Evolutionary conservation across 2,113 vertebrate species (phyloP).

Genomic region (Parus major): DNA sequence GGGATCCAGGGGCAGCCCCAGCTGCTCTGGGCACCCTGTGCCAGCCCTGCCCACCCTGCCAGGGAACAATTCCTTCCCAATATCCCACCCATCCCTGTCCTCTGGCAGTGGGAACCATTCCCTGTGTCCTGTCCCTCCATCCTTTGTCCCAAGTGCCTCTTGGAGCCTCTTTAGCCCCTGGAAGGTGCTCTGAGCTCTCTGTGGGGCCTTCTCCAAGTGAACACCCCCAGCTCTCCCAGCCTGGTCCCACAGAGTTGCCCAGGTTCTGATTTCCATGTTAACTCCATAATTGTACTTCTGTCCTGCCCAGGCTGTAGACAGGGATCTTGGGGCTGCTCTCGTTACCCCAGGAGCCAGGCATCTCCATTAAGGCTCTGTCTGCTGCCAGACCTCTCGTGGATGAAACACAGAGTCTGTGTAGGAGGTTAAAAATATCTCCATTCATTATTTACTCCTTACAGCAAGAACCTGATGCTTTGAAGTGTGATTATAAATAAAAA

Average conservation of each 20-base stretch:
- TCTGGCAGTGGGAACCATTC: background rate
- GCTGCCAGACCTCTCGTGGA: background rate
- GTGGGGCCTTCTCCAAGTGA: background rate
- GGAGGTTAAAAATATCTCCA: conserved; percentile 49
- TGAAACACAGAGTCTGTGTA: background rate
- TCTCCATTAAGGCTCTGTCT: background rate
- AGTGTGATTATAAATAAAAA: conserved; percentile 32
- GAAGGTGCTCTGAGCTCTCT: background rate
- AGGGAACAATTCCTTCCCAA: background rate
- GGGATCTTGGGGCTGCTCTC: background rate
- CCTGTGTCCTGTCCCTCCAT: background rate
- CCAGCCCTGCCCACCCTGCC: accelerated
- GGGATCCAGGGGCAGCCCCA: background rate
- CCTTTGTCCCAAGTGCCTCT: background rate
- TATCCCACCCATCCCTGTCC: background rate
- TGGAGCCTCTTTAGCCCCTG: background rate
- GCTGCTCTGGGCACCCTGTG: background rate
- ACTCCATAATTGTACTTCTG: background rate
- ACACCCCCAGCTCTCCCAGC: background rate
- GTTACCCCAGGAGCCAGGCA: background rate
- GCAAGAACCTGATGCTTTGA: conserved; percentile 38
- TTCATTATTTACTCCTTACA: conserved; percentile 39
- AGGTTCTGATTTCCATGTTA: background rate
- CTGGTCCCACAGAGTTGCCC: background rate
- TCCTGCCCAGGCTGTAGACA: background rate